phyloP scores from a whole-genome alignment of 1,140 invertebrate species.

The Euschistus heros region DNA sequence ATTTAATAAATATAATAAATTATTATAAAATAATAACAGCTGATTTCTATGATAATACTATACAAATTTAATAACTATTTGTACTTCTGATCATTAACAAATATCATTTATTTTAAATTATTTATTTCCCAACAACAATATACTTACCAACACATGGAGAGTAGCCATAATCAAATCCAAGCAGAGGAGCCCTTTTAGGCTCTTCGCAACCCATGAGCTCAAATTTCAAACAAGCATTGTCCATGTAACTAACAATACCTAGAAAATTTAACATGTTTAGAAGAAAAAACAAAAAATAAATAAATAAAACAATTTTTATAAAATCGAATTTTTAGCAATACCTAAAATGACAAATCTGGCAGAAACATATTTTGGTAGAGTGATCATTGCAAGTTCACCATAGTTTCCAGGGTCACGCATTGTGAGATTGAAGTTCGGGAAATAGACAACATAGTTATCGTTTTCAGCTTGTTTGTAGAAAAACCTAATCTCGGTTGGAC shows the following conservation, averaged over 20 bases:
- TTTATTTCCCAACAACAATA: neutral
- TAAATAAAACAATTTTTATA: neutral
- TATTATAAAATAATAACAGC: too few species aligned
- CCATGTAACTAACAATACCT: slow-evolving; percentile 90
- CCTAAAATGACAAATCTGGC: slow-evolving; percentile 84
- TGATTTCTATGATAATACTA: neutral
- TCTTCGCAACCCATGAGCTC: slow-evolving; percentile 93
- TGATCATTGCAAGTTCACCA: slow-evolving; percentile 90
- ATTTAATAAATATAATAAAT: neutral
- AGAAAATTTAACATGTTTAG: slow-evolving; percentile 4
- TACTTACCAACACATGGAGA: slow-evolving; percentile 76
- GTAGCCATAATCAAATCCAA: slow-evolving; percentile 89
- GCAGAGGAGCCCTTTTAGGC: slow-evolving; percentile 58
- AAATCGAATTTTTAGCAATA: slow-evolving; percentile 24
- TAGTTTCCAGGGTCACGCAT: slow-evolving; percentile 89
- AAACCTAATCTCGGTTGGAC: slow-evolving; percentile 89
- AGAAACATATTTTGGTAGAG: slow-evolving; percentile 82
- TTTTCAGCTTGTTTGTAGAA: slow-evolving; percentile 90
- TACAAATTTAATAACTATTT: neutral
- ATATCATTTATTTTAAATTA: neutral
- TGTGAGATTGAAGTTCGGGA: slow-evolving; percentile 89
- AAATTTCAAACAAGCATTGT: slow-evolving; percentile 91
- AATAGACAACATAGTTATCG: slow-evolving; percentile 93
- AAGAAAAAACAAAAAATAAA: neutral
- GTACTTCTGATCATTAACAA: too few species aligned